Evolutionary conservation across 2,113 vertebrate genomes (phyloP), one percentile per base, ranked within the genome.

Genomic region (Cyprinus carpio): DNA sequence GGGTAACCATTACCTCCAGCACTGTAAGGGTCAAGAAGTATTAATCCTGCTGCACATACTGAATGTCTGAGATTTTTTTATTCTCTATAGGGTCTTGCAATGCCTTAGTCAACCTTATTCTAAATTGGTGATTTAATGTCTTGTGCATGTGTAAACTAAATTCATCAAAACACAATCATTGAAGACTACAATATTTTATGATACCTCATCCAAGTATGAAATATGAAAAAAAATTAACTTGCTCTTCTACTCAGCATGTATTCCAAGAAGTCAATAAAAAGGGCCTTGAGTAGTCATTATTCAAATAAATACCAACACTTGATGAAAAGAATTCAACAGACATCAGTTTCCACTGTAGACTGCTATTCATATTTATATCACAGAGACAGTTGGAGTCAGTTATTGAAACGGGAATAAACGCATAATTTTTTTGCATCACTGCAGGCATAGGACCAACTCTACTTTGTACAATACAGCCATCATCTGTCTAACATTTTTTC

Each of bases 401-500:
- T 94, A 93, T 94, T 95, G 92, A 94, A 95, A 94, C 93, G 93
- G 91, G 91, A 93, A 93, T 93, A 93, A 90, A 94, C 90, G 94
- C 91, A 92, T 84, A 91, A 89, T 91, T 85, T 40, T 40, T 92
- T 90, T 92, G 93, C 93, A 94, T 93, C 91, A 90, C 90, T 90
- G 92, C 92, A 95, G 92, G 94, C 90, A 93, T 93, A 31, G 40
- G 91, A 94, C 89, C 90, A 92, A 94, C 92, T 94, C 94, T 95
- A 95, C 93, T 94, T 93, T 93, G 40, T 43, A 43, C 40, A 43
- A 43, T 43, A 43, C 40, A 93, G 88, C 90, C 93, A 93, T 86
- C 79, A 83, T 82, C 81, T 82, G 93, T 91, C 89, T 91, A 91
- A 88, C 84, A 90, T 91, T 89, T 92, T 87, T 91, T 93, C 91